Percentiles rank a stretch among this genome's conserved stretches.
Conservation (phyloP, 2,113 vertebrate genomes). For the Chroicocephalus ridibundus region DNA sequence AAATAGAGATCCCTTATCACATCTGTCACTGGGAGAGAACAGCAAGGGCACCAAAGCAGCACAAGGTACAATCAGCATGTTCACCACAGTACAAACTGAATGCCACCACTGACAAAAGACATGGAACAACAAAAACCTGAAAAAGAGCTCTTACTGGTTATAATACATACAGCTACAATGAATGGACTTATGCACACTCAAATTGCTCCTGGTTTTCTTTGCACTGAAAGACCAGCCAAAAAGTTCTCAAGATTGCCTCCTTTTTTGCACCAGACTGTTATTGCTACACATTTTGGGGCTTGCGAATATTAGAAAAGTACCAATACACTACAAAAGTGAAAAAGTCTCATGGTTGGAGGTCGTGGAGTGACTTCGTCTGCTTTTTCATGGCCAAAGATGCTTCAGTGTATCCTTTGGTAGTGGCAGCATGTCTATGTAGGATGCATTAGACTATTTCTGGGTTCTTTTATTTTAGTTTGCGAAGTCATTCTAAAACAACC, state of each 20-base stretch:
- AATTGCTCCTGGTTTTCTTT: not conserved
- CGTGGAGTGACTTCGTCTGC: not conserved
- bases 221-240: not conserved
- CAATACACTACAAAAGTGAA: not conserved
- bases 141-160: not conserved
- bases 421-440: not conserved
- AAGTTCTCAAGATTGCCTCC: not conserved
- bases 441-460: not conserved
- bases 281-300: not conserved
- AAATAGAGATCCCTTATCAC: not conserved
- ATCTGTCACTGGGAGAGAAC: not conserved
- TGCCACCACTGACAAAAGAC: not conserved
- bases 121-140: fast-evolving
- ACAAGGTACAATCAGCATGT: not conserved
- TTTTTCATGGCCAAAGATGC: not conserved
- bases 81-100: not conserved
- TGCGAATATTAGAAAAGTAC: not conserved
- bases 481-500: not conserved
- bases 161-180: not conserved
- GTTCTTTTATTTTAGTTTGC: not conserved
- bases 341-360: not conserved
- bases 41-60: not conserved
- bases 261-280: not conserved
- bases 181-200: not conserved
- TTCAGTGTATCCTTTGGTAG: not conserved